These are phyloP conservation scores for Erinaceus europaeus DNA, from an alignment of 2,113 vertebrate species.

Conservation along the genomic window DNA sequence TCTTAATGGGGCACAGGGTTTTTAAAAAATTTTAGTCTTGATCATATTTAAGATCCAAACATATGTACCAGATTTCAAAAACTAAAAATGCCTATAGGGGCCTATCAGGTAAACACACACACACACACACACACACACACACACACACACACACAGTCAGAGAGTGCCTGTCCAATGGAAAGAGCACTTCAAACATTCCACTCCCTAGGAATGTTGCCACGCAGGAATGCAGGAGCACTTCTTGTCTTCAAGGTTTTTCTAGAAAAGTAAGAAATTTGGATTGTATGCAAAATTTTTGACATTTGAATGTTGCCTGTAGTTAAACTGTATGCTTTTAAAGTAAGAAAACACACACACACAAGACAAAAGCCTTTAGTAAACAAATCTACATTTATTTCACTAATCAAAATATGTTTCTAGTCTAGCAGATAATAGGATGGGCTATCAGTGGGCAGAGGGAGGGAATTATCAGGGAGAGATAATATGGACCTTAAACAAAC, in stretches of 20 bases:
- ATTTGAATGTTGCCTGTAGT: neutral
- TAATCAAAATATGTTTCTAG: neutral
- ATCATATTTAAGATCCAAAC: neutral
- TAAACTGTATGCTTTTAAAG: neutral
- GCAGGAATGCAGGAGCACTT: neutral
- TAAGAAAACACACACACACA: neutral
- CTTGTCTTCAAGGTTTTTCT: neutral
- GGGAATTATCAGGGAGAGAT: neutral
- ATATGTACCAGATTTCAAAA: neutral
- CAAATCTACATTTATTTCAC: neutral
- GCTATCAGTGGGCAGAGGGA: too few relatives aligned
- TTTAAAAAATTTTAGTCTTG: neutral
- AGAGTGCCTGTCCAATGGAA: neutral
- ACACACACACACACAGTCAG: too few relatives aligned
- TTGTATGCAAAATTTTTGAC: neutral
- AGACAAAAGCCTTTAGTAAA: neutral
- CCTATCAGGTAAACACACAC: too few relatives aligned
- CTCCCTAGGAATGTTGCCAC: neutral
- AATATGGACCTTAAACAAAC: neutral
- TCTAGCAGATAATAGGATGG: neutral
- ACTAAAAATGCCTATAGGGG: neutral
- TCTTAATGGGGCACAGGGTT: neutral
- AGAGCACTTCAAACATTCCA: neutral
- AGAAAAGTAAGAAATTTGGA: neutral
- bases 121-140: too few relatives aligned